Percentiles rank a stretch among this genome's conserved stretches.
These are phyloP conservation scores for Melanerpes formicivorus DNA, from an alignment of 2,113 vertebrate species.

Conservation along the genomic window DNA sequence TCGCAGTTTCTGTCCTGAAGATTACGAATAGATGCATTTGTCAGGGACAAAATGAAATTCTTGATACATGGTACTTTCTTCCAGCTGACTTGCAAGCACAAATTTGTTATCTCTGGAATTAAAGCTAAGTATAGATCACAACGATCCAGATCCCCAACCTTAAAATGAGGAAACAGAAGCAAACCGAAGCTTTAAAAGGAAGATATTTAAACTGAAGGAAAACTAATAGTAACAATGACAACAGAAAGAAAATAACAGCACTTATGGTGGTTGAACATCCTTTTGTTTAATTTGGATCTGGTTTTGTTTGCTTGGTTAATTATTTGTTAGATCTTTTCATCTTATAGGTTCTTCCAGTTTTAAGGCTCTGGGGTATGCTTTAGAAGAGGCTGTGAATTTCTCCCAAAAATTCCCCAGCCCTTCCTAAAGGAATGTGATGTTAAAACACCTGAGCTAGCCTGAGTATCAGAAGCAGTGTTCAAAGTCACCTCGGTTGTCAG, in stretches of 20 bases:
- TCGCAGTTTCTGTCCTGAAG: slow-evolving; percentile 71
- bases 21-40: slow-evolving; percentile 72
- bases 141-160: slow-evolving; percentile 78
- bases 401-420: not conserved
- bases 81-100: slow-evolving; percentile 61
- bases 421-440: not conserved
- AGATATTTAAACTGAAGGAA: not conserved
- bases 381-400: not conserved
- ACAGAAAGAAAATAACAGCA: not conserved
- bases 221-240: not conserved
- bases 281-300: not conserved
- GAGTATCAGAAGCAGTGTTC: not conserved
- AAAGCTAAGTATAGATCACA: slow-evolving; percentile 86
- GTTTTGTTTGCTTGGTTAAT: not conserved
- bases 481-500: not conserved
- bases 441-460: not conserved
- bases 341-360: not conserved
- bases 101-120: slow-evolving; percentile 76
- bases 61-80: slow-evolving; percentile 61
- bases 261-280: not conserved
- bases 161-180: not conserved
- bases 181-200: not conserved
- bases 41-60: slow-evolving; percentile 77
- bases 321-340: not conserved
- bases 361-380: not conserved